phyloP scores from a whole-genome alignment of 2,888 invertebrate species.

The Ditylenchus weischeri region DNA sequence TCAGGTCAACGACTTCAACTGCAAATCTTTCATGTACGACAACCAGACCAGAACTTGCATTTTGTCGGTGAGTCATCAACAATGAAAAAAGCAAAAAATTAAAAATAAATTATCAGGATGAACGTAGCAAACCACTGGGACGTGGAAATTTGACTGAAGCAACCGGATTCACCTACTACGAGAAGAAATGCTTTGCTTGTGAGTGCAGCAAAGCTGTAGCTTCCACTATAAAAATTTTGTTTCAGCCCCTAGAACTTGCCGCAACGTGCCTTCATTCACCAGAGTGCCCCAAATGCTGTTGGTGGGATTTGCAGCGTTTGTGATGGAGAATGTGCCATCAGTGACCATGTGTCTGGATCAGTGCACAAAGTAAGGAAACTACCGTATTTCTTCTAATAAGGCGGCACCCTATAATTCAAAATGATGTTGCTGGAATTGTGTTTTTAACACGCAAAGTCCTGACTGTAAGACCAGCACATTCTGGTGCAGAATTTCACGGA shows the following conservation, averaged over 20 bases:
- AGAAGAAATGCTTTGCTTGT: constrained; percentile 59
- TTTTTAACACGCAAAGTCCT: too few relatives aligned
- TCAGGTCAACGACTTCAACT: constrained; percentile 57
- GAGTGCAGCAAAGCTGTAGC: constrained; percentile 22
- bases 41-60: constrained; percentile 50
- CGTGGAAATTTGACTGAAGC: constrained; percentile 48
- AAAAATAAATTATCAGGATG: constrained; percentile 37
- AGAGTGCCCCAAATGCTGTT: constrained; percentile 58
- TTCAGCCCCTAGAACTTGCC: constrained; percentile 56
- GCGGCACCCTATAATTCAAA: too few relatives aligned
- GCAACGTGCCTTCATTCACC: constrained; percentile 55
- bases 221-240: constrained; percentile 8
- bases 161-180: constrained; percentile 54
- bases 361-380: constrained; percentile 50
- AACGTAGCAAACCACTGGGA: constrained; percentile 56
- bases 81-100: too few relatives aligned
- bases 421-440: too few relatives aligned
- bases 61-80: constrained; percentile 34
- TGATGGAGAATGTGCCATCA: constrained; percentile 58
- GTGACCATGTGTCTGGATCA: constrained; percentile 58
- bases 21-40: constrained; percentile 59
- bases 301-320: constrained; percentile 59
- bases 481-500: too few relatives aligned
- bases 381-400: too few relatives aligned
- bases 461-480: too few relatives aligned